These are phyloP conservation scores for Trissonchulus latispiculum DNA, from an alignment of 2,888 invertebrate species.

Conservation along the genomic window DNA sequence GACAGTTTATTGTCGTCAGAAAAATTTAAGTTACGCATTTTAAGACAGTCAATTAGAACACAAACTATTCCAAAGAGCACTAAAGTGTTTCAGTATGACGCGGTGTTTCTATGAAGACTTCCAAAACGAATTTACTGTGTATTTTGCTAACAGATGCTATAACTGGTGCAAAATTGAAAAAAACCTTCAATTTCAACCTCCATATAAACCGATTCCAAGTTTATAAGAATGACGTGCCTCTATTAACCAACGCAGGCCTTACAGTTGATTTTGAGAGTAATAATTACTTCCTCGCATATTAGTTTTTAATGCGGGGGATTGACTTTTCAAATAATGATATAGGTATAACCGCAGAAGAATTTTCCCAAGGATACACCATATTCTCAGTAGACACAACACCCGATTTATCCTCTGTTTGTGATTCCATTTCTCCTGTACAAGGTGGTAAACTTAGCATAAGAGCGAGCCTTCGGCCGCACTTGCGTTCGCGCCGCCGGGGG, in stretches of 20 bases:
- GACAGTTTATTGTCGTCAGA: background rate
- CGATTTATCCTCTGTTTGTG: no score
- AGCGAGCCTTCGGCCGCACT: no score
- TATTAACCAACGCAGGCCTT: background rate
- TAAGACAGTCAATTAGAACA: background rate
- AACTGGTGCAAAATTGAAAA: no score
- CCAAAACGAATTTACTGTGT: slow-evolving; percentile 8
- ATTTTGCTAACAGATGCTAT: no score
- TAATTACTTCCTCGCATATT: background rate
- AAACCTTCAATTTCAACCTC: background rate
- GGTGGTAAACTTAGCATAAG: no score
- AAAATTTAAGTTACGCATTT: background rate
- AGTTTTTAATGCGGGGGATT: background rate
- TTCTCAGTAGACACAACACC: background rate
- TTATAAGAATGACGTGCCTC: background rate
- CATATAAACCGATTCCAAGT: background rate
- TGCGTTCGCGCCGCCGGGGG: no score
- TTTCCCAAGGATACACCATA: background rate
- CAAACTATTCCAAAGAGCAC: background rate
- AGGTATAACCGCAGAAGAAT: background rate
- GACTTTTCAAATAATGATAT: background rate
- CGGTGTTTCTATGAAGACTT: no score
- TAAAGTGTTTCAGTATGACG: no score
- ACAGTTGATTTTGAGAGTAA: background rate
- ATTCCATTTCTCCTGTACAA: no score